Conservation (phyloP, 2,888 invertebrate genomes). For the Myopa testacea region DNA sequence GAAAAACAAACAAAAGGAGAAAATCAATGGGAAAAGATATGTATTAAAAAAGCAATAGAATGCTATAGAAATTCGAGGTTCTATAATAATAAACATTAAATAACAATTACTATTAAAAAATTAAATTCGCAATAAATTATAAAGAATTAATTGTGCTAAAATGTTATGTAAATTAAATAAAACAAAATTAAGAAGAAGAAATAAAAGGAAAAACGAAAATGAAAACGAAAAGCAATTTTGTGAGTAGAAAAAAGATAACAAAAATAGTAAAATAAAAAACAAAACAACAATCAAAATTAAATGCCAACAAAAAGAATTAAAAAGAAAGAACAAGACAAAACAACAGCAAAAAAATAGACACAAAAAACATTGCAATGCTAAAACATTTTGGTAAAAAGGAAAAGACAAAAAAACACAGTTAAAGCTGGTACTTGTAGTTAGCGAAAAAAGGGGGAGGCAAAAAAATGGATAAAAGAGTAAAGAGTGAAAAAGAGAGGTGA, state of each 20-base stretch:
- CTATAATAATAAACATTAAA: constrained; percentile 21
- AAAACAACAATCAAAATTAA: not conserved
- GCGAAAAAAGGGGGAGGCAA: constrained; percentile 17
- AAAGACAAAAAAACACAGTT: not conserved
- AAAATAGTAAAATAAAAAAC: constrained; percentile 6
- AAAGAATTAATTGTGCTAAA: not conserved
- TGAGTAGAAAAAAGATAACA: constrained; percentile 10
- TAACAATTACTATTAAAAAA: not conserved
- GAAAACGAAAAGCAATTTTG: constrained; percentile 33
- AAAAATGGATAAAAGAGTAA: not conserved
- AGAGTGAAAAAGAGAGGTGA: not conserved
- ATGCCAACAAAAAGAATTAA: not conserved
- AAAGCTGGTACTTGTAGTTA: constrained; percentile 28
- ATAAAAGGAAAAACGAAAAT: too few species aligned
- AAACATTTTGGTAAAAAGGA: too few species aligned
- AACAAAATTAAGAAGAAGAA: not conserved
- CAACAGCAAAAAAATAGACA: not conserved
- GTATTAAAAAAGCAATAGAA: constrained; percentile 42
- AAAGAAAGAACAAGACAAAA: not conserved
- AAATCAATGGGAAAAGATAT: constrained; percentile 43
- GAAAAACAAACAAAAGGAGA: constrained; percentile 52
- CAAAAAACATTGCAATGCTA: too few species aligned
- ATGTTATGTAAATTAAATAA: not conserved
- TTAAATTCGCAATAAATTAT: not conserved
- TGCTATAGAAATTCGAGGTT: constrained; percentile 48